Conservation (phyloP, 2,113 vertebrate species). For the Microcebus lehilahytsara region DNA sequence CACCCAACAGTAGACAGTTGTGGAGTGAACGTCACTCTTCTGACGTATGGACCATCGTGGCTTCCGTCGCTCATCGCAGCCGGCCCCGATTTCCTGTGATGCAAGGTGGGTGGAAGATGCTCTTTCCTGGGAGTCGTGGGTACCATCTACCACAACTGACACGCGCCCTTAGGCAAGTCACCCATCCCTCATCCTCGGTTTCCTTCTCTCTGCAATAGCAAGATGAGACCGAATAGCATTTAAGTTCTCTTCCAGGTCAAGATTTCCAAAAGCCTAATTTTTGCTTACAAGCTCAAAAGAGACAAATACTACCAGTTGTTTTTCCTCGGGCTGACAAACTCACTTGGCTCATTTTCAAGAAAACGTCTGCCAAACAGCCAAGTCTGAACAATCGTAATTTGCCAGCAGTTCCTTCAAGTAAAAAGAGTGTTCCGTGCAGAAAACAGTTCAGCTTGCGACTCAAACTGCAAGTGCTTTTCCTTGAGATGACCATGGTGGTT, state of each 20-base stretch:
- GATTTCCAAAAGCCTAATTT: not conserved
- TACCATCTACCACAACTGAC: not conserved
- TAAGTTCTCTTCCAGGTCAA: not conserved
- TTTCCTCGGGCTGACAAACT: not conserved
- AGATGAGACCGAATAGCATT: not conserved
- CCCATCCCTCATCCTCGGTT: not conserved
- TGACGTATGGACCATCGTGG: not conserved
- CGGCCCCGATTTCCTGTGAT: not conserved
- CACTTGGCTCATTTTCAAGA: not conserved
- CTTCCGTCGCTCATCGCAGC: not conserved
- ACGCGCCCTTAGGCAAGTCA: not conserved
- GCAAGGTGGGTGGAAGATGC: not conserved
- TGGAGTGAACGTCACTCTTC: not conserved
- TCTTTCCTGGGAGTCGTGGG: not conserved
- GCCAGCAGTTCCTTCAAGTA: not conserved
- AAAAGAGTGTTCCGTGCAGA: not conserved
- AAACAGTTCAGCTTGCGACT: not conserved
- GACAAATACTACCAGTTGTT: not conserved
- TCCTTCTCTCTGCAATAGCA: not conserved
- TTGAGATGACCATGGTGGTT: not conserved
- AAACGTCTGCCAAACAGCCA: not conserved
- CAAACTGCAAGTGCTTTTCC: not conserved
- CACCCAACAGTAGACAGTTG: not conserved
- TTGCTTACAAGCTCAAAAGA: constrained; percentile 10
- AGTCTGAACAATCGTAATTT: not conserved